These are phyloP conservation scores for Alectoris magna DNA, from an alignment of 2,797 vertebrate species.

Conservation along the genomic window DNA sequence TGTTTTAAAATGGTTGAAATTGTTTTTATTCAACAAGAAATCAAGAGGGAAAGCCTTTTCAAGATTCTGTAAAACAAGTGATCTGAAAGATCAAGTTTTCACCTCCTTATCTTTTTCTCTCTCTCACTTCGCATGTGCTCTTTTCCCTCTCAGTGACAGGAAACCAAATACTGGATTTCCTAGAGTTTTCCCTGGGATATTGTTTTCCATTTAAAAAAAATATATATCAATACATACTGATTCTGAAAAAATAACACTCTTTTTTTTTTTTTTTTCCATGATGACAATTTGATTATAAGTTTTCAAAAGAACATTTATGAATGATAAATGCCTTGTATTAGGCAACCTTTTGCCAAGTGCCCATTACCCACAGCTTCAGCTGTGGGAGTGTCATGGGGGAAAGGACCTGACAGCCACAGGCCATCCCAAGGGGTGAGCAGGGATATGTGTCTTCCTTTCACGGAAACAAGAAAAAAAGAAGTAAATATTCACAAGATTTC, in stretches of 20 bases:
- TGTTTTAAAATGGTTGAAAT: neutral
- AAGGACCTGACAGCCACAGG: neutral
- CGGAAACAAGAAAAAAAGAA: neutral
- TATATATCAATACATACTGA: neutral
- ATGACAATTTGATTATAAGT: neutral
- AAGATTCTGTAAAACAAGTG: neutral
- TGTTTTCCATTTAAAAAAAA: neutral
- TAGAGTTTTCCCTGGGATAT: neutral
- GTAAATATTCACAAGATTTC: neutral
- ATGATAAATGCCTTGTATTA: neutral
- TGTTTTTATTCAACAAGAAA: neutral
- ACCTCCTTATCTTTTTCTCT: neutral
- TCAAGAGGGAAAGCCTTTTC: neutral
- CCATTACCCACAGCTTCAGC: neutral
- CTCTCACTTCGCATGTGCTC: rapidly evolving
- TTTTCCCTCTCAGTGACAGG: neutral
- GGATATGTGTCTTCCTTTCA: neutral
- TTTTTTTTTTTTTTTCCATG: neutral
- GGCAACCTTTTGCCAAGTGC: neutral
- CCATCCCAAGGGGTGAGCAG: neutral
- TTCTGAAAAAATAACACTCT: neutral
- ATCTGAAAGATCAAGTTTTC: neutral
- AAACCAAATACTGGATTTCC: neutral
- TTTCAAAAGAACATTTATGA: neutral
- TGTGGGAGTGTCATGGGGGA: too few relatives aligned